Evolutionary conservation across 2,797 vertebrate species (phyloP).

Genomic region (Melanogrammus aeglefinus): DNA sequence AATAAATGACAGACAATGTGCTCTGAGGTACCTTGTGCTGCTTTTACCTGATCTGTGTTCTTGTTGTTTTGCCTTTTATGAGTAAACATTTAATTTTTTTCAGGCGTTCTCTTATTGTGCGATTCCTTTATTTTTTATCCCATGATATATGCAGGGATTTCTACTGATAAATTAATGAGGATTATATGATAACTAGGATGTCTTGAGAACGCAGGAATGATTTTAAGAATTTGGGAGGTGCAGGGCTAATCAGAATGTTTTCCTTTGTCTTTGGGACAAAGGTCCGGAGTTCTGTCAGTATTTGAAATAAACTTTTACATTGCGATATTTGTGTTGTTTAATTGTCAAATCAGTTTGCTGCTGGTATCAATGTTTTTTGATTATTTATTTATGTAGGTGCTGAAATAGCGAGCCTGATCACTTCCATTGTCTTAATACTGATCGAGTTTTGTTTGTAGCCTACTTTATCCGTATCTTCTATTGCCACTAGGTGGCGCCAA

Average conservation of each 20-base stretch:
- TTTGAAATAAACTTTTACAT: slow-evolving; percentile 85
- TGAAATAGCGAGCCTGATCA: not conserved
- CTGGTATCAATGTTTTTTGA: too few species aligned
- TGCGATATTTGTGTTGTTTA: slow-evolving; percentile 36
- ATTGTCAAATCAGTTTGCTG: not conserved
- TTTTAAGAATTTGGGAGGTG: slow-evolving; percentile 66
- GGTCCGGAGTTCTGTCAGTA: slow-evolving; percentile 74
- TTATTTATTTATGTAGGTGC: not conserved
- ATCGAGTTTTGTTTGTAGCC: too few species aligned
- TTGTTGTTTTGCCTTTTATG: slow-evolving; percentile 48
- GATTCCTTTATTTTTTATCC: slow-evolving; percentile 57
- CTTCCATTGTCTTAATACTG: too few species aligned
- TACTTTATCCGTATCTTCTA: not conserved
- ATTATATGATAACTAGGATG: slow-evolving; percentile 48
- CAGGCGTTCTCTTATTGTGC: slow-evolving; percentile 57
- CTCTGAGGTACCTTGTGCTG: slow-evolving; percentile 65
- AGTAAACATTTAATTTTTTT: slow-evolving; percentile 39
- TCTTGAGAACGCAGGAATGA: slow-evolving; percentile 53
- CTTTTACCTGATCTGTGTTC: slow-evolving; percentile 60
- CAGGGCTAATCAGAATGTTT: slow-evolving; percentile 65
- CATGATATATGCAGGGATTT: slow-evolving; percentile 64
- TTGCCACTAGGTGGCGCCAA: not conserved
- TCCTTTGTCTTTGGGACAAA: slow-evolving; percentile 60
- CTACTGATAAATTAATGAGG: slow-evolving; percentile 46
- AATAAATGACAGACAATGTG: slow-evolving; percentile 60